Conservation (phyloP, 2,888 invertebrate species). For the Altica lythri region DNA sequence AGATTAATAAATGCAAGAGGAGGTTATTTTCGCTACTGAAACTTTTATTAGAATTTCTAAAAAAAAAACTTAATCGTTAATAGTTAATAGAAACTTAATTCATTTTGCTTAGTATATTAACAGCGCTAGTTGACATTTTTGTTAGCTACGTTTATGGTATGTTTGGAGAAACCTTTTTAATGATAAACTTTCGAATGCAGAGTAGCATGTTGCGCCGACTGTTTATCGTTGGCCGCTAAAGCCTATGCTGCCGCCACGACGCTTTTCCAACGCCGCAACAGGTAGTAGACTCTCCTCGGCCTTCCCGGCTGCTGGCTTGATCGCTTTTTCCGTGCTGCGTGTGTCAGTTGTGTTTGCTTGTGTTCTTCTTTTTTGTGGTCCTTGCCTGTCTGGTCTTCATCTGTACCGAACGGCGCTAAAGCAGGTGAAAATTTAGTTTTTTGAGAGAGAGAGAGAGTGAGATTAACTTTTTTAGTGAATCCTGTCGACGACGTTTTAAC, state of each 20-base stretch:
- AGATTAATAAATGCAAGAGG: no score
- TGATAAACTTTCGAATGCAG: background rate
- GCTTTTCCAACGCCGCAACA: constrained; percentile 15
- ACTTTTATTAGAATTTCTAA: background rate
- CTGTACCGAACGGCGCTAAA: background rate
- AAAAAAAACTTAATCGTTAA: background rate
- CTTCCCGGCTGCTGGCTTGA: constrained; percentile 15
- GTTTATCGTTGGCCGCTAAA: constrained; percentile 4
- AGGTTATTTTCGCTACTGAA: background rate
- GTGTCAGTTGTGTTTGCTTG: constrained; percentile 5
- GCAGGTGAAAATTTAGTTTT: background rate
- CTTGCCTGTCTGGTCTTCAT: background rate
- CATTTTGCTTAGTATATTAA: no score
- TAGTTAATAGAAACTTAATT: background rate
- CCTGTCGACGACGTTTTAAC: background rate
- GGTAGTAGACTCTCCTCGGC: constrained; percentile 24
- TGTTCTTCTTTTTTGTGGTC: constrained; percentile 4
- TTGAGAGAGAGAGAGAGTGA: background rate
- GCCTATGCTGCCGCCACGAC: constrained; percentile 4
- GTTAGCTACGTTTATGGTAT: no score
- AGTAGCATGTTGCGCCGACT: constrained; percentile 17
- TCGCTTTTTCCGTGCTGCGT: constrained; percentile 18
- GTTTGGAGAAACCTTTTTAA: background rate
- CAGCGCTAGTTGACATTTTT: no score
- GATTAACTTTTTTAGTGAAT: background rate